Percentiles rank a stretch among this genome's conserved stretches.
Evolutionary conservation across 2,888 invertebrate species (phyloP).

Genomic region (Mechanitis mazaeus): DNA sequence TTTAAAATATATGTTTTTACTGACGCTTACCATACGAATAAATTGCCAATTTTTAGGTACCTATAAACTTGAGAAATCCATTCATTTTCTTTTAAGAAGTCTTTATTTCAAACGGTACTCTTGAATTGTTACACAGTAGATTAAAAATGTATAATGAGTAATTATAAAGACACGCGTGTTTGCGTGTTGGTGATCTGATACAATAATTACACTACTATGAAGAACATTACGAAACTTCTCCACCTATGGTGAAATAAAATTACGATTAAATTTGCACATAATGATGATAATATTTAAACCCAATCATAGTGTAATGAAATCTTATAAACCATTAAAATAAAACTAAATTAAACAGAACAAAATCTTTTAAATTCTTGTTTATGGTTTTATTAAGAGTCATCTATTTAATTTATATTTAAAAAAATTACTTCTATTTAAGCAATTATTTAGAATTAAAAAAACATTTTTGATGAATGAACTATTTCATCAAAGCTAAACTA

Average conservation of each 20-base stretch:
- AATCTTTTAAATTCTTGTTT: too few species aligned
- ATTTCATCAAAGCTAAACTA: constrained; percentile 38
- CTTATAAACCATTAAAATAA: too few species aligned
- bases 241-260: constrained; percentile 47
- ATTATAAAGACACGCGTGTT: constrained; percentile 49
- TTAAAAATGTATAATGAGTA: constrained; percentile 52
- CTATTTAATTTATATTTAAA: too few species aligned
- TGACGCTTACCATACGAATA: neutral
- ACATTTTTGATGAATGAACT: constrained; percentile 25
- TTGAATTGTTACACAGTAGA: constrained; percentile 55
- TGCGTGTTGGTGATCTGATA: constrained; percentile 54
- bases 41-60: constrained; percentile 5
- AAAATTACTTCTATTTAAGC: too few species aligned
- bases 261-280: constrained; percentile 24
- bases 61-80: constrained; percentile 11
- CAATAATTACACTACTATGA: constrained; percentile 51
- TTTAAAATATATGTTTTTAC: constrained; percentile 6
- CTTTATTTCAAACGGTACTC: constrained; percentile 41
- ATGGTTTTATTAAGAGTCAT: too few species aligned
- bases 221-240: constrained; percentile 51
- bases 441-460: too few species aligned
- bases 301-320: too few species aligned
- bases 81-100: constrained; percentile 25
- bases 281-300: too few species aligned
- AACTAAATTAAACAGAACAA: too few species aligned